Percentiles rank a stretch among this genome's conserved stretches.
phyloP scores from a whole-genome alignment of 1,140 invertebrate genomes.

The Yoshiicerus persimilis region DNA sequence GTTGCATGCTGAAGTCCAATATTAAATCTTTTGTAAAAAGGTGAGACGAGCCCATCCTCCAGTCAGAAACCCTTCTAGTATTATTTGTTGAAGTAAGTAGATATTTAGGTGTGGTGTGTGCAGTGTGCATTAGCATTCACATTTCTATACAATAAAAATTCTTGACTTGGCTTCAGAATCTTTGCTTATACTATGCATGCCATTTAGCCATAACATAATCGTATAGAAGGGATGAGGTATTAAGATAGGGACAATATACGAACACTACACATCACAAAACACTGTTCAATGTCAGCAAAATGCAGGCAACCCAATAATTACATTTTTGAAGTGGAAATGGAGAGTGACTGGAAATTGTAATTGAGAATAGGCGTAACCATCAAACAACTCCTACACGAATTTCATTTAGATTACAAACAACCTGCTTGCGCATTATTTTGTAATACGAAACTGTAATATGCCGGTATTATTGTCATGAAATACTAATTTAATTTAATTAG shows the following conservation, averaged over 20 bases:
- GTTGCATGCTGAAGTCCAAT: not conserved
- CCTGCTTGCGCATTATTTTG: not conserved
- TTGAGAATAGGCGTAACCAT: not conserved
- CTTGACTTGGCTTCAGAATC: not conserved
- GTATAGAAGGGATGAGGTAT: not conserved
- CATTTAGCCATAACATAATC: not conserved
- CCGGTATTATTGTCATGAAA: not conserved
- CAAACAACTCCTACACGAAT: not conserved
- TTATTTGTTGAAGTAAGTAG: not conserved
- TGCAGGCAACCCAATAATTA: not conserved
- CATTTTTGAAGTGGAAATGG: not conserved
- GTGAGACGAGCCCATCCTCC: not conserved
- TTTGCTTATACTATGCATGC: not conserved
- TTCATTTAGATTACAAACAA: not conserved
- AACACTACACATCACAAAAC: not conserved
- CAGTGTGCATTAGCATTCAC: not conserved
- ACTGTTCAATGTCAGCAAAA: not conserved
- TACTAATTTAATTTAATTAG: not conserved
- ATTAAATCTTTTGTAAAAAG: no score
- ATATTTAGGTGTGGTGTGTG: not conserved
- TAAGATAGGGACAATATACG: not conserved
- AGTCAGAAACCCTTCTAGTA: not conserved
- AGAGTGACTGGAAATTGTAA: not conserved
- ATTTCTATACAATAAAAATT: not conserved
- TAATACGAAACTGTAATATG: not conserved